Conservation (phyloP, 2,113 vertebrate species). For the Petrocephalus microphthalmus region DNA sequence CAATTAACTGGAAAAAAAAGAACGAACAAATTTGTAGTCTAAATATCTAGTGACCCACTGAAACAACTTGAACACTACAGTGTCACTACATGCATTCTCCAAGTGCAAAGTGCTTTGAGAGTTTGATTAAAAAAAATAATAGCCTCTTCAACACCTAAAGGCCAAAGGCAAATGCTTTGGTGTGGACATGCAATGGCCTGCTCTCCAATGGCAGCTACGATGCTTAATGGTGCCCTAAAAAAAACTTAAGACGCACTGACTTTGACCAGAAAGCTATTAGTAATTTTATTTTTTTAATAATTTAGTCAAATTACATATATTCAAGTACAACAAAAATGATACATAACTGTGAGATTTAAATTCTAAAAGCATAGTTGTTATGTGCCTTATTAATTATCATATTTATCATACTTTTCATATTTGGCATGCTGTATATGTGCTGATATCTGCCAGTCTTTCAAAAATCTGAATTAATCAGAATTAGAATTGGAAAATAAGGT, state of each 20-base stretch:
- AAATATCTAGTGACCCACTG: not conserved
- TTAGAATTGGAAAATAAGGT: not conserved
- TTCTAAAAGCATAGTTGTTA: not conserved
- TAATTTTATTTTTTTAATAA: not conserved
- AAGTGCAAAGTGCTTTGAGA: not conserved
- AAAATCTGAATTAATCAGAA: not conserved
- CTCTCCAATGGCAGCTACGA: not conserved
- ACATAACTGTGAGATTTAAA: not conserved
- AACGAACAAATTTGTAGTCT: not conserved
- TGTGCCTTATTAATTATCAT: not conserved
- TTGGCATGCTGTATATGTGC: not conserved
- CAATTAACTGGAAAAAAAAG: not conserved
- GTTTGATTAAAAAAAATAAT: not conserved
- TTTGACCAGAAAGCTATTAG: not conserved
- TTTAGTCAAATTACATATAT: not conserved
- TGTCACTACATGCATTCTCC: not conserved
- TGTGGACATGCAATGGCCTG: not conserved
- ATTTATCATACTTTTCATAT: no score
- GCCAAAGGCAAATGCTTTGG: constrained; percentile 16
- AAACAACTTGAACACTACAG: not conserved
- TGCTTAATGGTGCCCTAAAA: not conserved
- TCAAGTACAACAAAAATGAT: not conserved
- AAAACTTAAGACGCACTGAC: not conserved
- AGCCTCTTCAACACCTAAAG: constrained; percentile 12
- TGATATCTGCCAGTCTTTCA: not conserved